Conservation (phyloP, 2,888 invertebrate genomes). For the Chydorus sphaericus region DNA sequence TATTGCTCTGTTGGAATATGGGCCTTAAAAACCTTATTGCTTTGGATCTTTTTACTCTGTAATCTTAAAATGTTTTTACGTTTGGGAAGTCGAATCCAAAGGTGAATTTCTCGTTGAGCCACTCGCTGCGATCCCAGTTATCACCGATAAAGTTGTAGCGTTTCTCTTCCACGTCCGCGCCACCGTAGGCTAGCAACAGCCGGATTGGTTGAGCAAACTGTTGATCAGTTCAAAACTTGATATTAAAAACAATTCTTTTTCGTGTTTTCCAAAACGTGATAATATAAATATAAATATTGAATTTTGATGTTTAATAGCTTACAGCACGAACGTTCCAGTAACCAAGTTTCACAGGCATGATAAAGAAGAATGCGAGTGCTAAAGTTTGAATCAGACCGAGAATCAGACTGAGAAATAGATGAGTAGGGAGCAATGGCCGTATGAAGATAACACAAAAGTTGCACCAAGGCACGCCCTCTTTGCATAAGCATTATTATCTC, state of each 20-base stretch:
- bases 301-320: background rate
- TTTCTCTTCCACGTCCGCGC: constrained; percentile 31
- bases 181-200: constrained; percentile 30
- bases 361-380: background rate
- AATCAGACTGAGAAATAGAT: too few relatives aligned
- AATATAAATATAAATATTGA: background rate
- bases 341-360: background rate
- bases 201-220: constrained; percentile 33
- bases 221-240: constrained; percentile 14
- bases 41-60: too few relatives aligned
- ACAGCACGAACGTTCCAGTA: constrained; percentile 2
- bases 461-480: too few relatives aligned
- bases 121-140: constrained; percentile 28
- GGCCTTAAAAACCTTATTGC: too few relatives aligned
- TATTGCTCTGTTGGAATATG: too few relatives aligned
- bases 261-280: background rate
- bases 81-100: constrained; percentile 31
- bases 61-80: constrained; percentile 24
- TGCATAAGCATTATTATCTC: too few relatives aligned
- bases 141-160: constrained; percentile 29
- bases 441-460: too few relatives aligned
- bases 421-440: too few relatives aligned
- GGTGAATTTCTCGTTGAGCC: constrained; percentile 26
- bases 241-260: too few relatives aligned
- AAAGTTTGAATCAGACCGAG: too few relatives aligned